Conservation (phyloP, 1,140 invertebrate species). For the Monochamus saltuarius region DNA sequence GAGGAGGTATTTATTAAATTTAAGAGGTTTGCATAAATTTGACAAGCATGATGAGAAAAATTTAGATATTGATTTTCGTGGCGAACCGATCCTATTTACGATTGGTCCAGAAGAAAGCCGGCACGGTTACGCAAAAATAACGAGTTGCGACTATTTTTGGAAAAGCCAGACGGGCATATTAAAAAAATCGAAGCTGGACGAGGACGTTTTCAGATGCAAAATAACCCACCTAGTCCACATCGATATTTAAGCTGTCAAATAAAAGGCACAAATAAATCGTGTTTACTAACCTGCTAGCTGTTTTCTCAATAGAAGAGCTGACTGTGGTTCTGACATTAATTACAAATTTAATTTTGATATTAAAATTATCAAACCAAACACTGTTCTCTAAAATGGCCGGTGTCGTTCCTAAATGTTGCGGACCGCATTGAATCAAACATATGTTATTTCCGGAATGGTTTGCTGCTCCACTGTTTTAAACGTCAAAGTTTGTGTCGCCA, state of each 20-base stretch:
- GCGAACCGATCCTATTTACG: not conserved
- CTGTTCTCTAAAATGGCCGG: constrained; percentile 62
- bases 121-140: constrained; percentile 14
- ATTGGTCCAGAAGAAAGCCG: not conserved
- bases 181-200: constrained; percentile 25
- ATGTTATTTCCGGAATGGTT: constrained; percentile 50
- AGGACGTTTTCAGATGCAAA: constrained; percentile 20
- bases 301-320: constrained; percentile 90
- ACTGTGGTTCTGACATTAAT: constrained; percentile 95
- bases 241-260: not conserved
- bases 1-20: no score
- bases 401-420: constrained; percentile 45
- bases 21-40: no score
- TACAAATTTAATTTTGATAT: constrained; percentile 63
- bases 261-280: not conserved
- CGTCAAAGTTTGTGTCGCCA: constrained; percentile 16
- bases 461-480: constrained; percentile 27
- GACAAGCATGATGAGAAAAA: constrained; percentile 9
- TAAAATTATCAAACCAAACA: constrained; percentile 59
- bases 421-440: constrained; percentile 50
- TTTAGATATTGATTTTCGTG: constrained; percentile 18
- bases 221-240: not conserved
- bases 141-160: constrained; percentile 28
- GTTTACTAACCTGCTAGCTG: constrained; percentile 84
- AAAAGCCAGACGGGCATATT: constrained; percentile 11